Percentiles rank a stretch among this genome's conserved stretches.
Evolutionary conservation across 1,140 invertebrate species (phyloP).

Genomic region (Drosophila santomea): DNA sequence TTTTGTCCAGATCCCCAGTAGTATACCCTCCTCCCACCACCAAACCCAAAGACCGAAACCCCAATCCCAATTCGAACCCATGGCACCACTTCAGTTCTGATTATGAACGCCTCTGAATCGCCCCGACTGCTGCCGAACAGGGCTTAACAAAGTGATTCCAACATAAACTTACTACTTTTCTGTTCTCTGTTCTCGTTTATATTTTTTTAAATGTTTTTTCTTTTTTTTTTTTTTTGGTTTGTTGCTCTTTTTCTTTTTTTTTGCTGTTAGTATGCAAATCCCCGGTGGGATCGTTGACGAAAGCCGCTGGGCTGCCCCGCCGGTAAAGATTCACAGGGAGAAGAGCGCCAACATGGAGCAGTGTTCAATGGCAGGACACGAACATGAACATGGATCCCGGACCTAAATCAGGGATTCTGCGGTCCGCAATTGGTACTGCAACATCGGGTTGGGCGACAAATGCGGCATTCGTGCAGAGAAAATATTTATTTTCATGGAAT

Average conservation of each 20-base stretch:
- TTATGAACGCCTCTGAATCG: slow-evolving; percentile 76
- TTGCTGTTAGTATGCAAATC: slow-evolving; percentile 65
- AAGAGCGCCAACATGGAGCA: slow-evolving; percentile 60
- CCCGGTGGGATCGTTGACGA: slow-evolving; percentile 70
- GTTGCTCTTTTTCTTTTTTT: neutral
- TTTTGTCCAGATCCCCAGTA: neutral
- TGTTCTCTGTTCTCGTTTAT: neutral
- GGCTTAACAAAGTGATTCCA: slow-evolving; percentile 77
- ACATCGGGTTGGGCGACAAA: slow-evolving; percentile 54
- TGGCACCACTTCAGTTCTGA: slow-evolving; percentile 76
- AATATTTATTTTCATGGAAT: neutral
- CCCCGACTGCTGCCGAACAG: slow-evolving; percentile 61
- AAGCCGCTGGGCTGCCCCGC: slow-evolving; percentile 56
- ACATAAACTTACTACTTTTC: slow-evolving; percentile 19
- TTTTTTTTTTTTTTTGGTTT: neutral
- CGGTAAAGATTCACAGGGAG: slow-evolving; percentile 16
- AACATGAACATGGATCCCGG: slow-evolving; percentile 39
- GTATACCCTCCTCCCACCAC: neutral
- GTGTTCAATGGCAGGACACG: slow-evolving; percentile 53
- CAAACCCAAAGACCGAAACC: too few species aligned
- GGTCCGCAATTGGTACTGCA: slow-evolving; percentile 1
- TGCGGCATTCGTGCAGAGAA: slow-evolving; percentile 36
- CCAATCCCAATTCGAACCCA: slow-evolving; percentile 10
- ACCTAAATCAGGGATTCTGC: neutral
- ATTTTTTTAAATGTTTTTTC: neutral